Conservation (phyloP, 1,140 invertebrate species). For the Hylaeus anthracinus region DNA sequence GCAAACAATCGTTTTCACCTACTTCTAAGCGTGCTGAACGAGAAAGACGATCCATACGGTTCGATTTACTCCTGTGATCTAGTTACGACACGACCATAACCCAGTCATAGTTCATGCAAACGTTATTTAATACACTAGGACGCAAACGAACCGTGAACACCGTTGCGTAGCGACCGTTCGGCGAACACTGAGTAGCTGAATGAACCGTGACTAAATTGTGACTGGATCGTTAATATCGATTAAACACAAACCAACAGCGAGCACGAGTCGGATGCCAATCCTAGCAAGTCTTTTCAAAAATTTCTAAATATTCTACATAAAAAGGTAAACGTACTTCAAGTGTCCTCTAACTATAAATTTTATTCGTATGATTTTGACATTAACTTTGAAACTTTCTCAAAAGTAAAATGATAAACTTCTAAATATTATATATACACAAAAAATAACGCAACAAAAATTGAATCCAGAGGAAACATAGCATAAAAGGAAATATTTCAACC, state of each 20-base stretch:
- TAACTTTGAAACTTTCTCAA: too few species aligned
- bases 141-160: slow-evolving; percentile 8
- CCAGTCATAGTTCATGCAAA: neutral
- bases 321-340: too few species aligned
- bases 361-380: too few species aligned
- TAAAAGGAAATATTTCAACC: too few species aligned
- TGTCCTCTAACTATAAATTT: too few species aligned
- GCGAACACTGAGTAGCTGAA: neutral
- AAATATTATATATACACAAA: too few species aligned
- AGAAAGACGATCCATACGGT: neutral
- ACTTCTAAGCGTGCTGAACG: neutral
- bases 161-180: neutral
- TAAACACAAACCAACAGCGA: neutral
- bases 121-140: slow-evolving; percentile 5
- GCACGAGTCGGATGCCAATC: too few species aligned
- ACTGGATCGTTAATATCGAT: neutral
- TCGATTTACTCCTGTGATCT: neutral
- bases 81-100: slow-evolving; percentile 8
- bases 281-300: neutral
- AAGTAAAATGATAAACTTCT: too few species aligned
- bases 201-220: slow-evolving; percentile 3
- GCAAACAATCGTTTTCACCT: neutral
- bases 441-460: too few species aligned
- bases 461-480: too few species aligned
- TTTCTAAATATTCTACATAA: too few species aligned